Conservation (phyloP, 2,113 vertebrate species). For the Macrotus californicus region DNA sequence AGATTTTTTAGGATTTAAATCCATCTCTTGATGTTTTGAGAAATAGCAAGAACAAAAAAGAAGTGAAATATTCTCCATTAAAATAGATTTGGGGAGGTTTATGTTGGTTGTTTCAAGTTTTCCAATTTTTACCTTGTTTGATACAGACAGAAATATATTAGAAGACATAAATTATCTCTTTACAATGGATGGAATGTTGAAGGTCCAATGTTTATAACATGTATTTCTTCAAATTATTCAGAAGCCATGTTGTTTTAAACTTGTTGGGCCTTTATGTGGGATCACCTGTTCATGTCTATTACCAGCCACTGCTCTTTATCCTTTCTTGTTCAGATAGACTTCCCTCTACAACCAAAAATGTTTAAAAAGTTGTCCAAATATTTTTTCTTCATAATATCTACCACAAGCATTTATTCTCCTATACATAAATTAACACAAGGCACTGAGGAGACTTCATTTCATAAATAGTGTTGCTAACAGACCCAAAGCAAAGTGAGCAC, state of each 20-base stretch:
- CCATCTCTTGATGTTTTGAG: neutral
- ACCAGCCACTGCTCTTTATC: neutral
- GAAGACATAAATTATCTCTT: slow-evolving; percentile 41
- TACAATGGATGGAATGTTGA: slow-evolving; percentile 20
- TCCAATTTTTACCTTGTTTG: slow-evolving; percentile 58
- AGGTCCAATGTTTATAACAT: neutral
- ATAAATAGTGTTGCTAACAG: neutral
- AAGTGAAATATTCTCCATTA: slow-evolving; percentile 48
- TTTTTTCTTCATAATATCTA: slow-evolving; percentile 23
- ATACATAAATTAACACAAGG: slow-evolving; percentile 20
- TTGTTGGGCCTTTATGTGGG: neutral
- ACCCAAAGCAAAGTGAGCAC: neutral
- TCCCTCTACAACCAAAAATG: neutral
- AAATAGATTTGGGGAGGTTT: slow-evolving; percentile 45
- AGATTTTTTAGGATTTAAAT: neutral
- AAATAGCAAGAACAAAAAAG: neutral
- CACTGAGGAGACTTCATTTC: neutral
- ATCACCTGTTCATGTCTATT: neutral
- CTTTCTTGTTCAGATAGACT: neutral
- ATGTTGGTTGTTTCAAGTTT: slow-evolving; percentile 56
- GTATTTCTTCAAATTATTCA: slow-evolving; percentile 59
- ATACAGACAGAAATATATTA: slow-evolving; percentile 55
- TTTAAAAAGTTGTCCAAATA: slow-evolving; percentile 46
- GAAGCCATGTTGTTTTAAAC: slow-evolving; percentile 16
- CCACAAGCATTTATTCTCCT: neutral